Conservation (phyloP, 1,140 invertebrate genomes). For the Asobara japonica region DNA sequence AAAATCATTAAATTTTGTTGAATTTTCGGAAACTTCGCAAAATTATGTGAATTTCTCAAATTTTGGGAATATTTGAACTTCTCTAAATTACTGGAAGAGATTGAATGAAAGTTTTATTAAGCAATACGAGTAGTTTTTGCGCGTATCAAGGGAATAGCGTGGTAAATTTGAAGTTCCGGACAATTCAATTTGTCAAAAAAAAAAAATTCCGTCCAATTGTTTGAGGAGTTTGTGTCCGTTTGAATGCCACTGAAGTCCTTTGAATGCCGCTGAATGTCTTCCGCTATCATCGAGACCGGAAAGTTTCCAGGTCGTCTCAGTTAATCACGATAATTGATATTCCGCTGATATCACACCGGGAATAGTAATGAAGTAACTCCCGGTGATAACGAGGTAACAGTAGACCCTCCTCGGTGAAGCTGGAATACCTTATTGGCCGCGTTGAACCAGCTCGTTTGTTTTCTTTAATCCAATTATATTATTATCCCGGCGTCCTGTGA, state of each 20-base stretch:
- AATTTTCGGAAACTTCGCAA: too few relatives aligned
- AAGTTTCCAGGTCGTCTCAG: slow-evolving; percentile 54
- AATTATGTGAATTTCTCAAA: too few relatives aligned
- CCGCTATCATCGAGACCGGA: slow-evolving; percentile 29
- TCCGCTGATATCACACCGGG: slow-evolving; percentile 65
- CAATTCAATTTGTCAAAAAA: too few relatives aligned
- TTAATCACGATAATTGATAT: slow-evolving; percentile 70
- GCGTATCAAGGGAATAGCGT: too few relatives aligned
- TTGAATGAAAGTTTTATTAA: too few relatives aligned
- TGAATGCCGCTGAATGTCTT: slow-evolving; percentile 16
- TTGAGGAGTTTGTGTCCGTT: neutral
- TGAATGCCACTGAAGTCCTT: slow-evolving; percentile 58
- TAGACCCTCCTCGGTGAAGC: slow-evolving; percentile 54
- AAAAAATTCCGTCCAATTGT: neutral
- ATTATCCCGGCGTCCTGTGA: slow-evolving; percentile 51
- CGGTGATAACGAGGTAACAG: slow-evolving; percentile 62
- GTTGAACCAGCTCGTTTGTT: slow-evolving; percentile 52
- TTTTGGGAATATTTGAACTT: too few relatives aligned
- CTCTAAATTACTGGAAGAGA: too few relatives aligned
- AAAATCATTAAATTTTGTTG: neutral
- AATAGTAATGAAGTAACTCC: slow-evolving; percentile 57
- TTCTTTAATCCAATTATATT: slow-evolving; percentile 62
- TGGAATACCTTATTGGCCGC: slow-evolving; percentile 59
- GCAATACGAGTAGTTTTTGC: too few relatives aligned
- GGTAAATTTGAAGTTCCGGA: too few relatives aligned